Base-by-base conservation (phyloP, 1,140 invertebrate genomes). In the Eriosoma lanigerum region DNA sequence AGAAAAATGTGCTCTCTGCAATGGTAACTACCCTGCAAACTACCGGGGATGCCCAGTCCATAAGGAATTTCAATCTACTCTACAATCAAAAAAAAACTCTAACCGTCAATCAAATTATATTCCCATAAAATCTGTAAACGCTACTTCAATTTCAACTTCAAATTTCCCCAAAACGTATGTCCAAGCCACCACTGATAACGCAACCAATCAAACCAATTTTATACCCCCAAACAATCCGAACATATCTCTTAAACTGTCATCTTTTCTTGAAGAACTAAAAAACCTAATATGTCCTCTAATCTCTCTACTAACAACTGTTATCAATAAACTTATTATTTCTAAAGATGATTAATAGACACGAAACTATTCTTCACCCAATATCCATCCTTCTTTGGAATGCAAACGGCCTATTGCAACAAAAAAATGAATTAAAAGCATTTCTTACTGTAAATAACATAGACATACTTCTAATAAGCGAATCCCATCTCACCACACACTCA, bases 11-110 rank as follows among this genome's bases (percentile, higher is more conserved):
- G 82, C 81, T 0, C 82, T 83, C 10, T 87, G 85, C 60, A 52
- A 82, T 5, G 82, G 84, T 38, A 81, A 84, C 9, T 85, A 87
- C 56, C 83, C 85, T 32, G 85, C 85, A n/a, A 87, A 84, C 80
- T 86, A 85, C 52, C 84, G 83, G 82, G 84, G 84, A 1, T 86
- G 85, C 29, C 21, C 50, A 6, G 17, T 19, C 0, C 44, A 81
- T 24, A 80, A 80, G n/a, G 3, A 60, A 80, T 29, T 29, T 15
- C 24, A 29, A 29, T 13, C 24, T 10, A 29, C 24, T 15, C 56
- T n/a, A 12, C 10, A 48, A 60, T 15, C 56, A 29, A 13, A 10
- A 6, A 29, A 60, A 15, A 1, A n/a, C n/a, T n/a, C n/a, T n/a
- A n/a, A n/a, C n/a, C 12, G 29, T 60, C 24, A 58, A 58, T 26